Evolutionary conservation across 2,113 vertebrate genomes (phyloP).

Genomic region (Chlorodrepanis virens): DNA sequence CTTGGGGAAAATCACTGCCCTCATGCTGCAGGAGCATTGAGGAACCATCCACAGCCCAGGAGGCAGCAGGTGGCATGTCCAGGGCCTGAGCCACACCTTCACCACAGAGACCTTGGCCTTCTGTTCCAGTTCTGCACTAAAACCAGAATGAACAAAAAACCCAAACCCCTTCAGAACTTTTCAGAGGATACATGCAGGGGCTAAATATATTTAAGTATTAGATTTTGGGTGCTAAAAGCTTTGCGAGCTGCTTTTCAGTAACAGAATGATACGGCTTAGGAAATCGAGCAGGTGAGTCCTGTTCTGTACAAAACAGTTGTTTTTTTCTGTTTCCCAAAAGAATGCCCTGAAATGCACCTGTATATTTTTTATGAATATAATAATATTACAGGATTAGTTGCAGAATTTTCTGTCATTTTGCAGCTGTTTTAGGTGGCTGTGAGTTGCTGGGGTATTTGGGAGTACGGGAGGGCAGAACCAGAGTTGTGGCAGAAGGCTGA

Average conservation of each 20-base stretch:
- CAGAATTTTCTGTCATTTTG: background rate
- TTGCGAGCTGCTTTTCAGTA: background rate
- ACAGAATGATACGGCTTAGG: background rate
- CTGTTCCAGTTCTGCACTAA: background rate
- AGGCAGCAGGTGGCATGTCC: background rate
- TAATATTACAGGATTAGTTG: background rate
- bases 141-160: background rate
- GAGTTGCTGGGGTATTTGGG: background rate
- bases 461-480: background rate
- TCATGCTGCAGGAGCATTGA: background rate
- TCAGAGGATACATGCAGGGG: background rate
- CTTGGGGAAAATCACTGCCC: background rate
- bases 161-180: background rate
- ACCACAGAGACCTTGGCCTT: background rate
- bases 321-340: background rate
- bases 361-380: background rate
- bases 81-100: background rate
- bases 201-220: background rate
- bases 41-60: background rate
- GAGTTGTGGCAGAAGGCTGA: background rate
- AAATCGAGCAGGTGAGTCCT: background rate
- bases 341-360: background rate
- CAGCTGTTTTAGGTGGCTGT: background rate
- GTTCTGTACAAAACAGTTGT: background rate
- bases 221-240: background rate